Percentiles rank a stretch among this genome's conserved stretches.
Evolutionary conservation across 2,797 vertebrate genomes (phyloP).

Genomic region (Phataginus tricuspis): DNA sequence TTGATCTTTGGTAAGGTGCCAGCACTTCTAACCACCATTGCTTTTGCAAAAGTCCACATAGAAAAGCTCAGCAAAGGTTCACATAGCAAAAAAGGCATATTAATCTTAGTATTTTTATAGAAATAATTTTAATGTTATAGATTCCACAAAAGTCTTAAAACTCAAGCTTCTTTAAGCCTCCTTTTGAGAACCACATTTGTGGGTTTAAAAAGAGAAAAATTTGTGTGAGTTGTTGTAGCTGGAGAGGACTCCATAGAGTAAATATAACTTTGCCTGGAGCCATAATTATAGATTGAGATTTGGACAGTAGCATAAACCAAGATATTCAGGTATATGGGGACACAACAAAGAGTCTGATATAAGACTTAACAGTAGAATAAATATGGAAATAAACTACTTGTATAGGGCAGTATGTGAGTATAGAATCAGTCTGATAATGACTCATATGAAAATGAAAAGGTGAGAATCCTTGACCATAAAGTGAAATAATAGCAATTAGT

Average conservation of each 20-base stretch:
- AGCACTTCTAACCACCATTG: not conserved
- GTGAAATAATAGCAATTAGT: constrained; percentile 58
- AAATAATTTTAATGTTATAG: not conserved
- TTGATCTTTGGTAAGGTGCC: not conserved
- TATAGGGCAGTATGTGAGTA: not conserved
- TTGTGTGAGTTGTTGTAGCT: not conserved
- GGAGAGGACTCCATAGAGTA: not conserved
- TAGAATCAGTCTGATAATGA: not conserved
- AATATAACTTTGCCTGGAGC: not conserved
- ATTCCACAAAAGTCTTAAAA: not conserved
- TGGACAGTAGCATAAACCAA: not conserved
- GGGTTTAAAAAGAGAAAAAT: not conserved
- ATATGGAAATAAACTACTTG: not conserved
- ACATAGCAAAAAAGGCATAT: not conserved
- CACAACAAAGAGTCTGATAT: not conserved
- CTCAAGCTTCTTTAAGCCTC: not conserved
- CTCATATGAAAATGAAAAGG: not conserved
- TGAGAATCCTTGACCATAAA: constrained; percentile 53
- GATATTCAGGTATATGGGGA: not conserved
- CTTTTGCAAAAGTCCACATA: not conserved
- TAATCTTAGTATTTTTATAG: not conserved
- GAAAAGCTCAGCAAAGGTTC: not conserved
- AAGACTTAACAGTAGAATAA: not conserved
- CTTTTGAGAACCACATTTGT: not conserved
- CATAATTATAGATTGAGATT: not conserved